These are phyloP conservation scores for Scaptodrosophila latifasciaeformis DNA, from an alignment of 2,888 invertebrate genomes.

Conservation along the genomic window DNA sequence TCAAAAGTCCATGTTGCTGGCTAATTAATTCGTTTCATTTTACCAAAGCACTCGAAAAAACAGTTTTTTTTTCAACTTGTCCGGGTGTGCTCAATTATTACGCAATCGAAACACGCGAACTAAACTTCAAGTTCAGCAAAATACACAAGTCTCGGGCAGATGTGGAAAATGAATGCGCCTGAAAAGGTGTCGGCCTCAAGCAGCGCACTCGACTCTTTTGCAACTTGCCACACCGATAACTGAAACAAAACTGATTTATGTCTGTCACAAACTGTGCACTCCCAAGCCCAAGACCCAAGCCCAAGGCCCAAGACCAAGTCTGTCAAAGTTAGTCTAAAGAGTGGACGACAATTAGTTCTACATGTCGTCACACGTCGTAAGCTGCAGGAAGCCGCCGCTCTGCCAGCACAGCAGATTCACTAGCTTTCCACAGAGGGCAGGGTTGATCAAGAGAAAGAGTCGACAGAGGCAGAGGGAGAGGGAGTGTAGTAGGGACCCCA, in stretches of 20 bases:
- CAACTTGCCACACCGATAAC: slow-evolving; percentile 62
- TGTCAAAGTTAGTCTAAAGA: slow-evolving; percentile 14
- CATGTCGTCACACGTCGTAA: slow-evolving; percentile 70
- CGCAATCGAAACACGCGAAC: slow-evolving; percentile 43
- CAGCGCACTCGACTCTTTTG: slow-evolving; percentile 29
- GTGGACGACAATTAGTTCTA: slow-evolving; percentile 73
- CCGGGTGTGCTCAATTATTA: slow-evolving; percentile 41
- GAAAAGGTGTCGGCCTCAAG: slow-evolving; percentile 16
- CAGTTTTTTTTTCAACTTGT: neutral
- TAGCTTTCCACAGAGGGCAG: too few species aligned
- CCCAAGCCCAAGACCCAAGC: slow-evolving; percentile 28
- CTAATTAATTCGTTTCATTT: slow-evolving; percentile 57
- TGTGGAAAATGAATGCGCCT: slow-evolving; percentile 6
- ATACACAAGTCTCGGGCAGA: slow-evolving; percentile 1
- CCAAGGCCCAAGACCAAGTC: slow-evolving; percentile 18
- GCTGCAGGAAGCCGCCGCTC: slow-evolving; percentile 66
- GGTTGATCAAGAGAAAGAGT: too few species aligned
- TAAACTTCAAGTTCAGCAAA: slow-evolving; percentile 23
- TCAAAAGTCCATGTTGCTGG: slow-evolving; percentile 31
- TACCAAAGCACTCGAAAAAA: slow-evolving; percentile 7
- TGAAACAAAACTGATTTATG: slow-evolving; percentile 68
- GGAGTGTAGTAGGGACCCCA: too few species aligned
- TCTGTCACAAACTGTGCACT: slow-evolving; percentile 55
- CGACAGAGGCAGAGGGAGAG: too few species aligned
- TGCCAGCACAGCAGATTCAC: too few species aligned